Evolutionary conservation across 2,888 invertebrate species (phyloP), one percentile per base, ranked within the genome.

Genomic region (Clostera curtula): DNA sequence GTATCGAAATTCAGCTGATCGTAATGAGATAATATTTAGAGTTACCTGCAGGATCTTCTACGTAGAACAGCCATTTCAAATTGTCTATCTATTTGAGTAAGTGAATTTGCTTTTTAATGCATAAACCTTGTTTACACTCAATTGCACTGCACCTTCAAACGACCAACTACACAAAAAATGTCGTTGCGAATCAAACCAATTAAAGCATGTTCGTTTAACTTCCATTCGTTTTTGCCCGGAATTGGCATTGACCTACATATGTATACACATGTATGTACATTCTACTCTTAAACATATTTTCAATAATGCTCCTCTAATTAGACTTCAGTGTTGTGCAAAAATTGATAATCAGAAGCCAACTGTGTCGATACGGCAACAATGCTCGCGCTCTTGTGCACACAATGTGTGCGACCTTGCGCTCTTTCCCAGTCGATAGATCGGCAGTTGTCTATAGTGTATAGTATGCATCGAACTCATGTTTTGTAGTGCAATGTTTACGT

Each of bases 331-430:
- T 30, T 40, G 34, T 35, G 32, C 29, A 35, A 43, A 40, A 48
- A 49, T 45, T 39, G 43, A 46, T 40, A 46, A 46, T 23, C n/a
- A 10, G 10, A 36, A 34, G 25, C 36, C 49, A 49, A 43, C 49
- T 55, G 49, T 49, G 51, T 58, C 49, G 42, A 45, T 43, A 51
- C 33, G 36, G 36, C 50, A 43, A 56, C 57, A 60, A 62, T 56
- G 44, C 52, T 24, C 49, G 54, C 49, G 59, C 49, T 38, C 41
- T 59, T 54, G 43, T 49, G 48, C 30, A 56, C 51, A 54, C n/a
- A 51, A 51, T 37, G 42, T 12, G 14, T 27, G 44, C 57, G 69
- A 59, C 73, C 73, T 73, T 72, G 72, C 59, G 63, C 68, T 65
- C 54, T 52, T 70, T 70, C 15, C 23, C 9, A 14, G 3, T 9